Conservation (phyloP, 1,140 invertebrate genomes). For the Archivesica marissinica region DNA sequence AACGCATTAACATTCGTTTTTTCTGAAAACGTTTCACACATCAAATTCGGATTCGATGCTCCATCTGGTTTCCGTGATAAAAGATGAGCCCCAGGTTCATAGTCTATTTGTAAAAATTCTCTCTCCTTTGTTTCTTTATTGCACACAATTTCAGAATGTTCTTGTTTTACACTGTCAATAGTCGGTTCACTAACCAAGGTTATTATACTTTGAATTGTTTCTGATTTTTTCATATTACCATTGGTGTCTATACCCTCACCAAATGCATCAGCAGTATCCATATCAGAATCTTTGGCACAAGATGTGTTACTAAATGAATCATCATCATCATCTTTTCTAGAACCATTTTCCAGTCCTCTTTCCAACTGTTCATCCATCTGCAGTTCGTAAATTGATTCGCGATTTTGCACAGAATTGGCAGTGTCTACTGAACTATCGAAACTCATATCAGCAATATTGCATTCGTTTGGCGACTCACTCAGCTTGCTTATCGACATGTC, state of each 20-base stretch:
- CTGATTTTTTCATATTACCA: slow-evolving; percentile 61
- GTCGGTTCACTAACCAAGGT: slow-evolving; percentile 63
- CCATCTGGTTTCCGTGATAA: slow-evolving; percentile 91
- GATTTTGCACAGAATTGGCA: slow-evolving; percentile 61
- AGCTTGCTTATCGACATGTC: slow-evolving; percentile 32
- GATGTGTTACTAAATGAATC: slow-evolving; percentile 80
- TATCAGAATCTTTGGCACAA: slow-evolving; percentile 70
- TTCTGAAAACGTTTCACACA: slow-evolving; percentile 70
- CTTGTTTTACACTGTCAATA: neutral
- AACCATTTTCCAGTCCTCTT: slow-evolving; percentile 61
- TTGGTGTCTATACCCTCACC: slow-evolving; percentile 14
- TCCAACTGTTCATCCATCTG: slow-evolving; percentile 81
- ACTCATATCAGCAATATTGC: slow-evolving; percentile 73
- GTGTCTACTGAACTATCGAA: slow-evolving; percentile 78
- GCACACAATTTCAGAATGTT: slow-evolving; percentile 27
- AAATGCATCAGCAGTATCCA: slow-evolving; percentile 45
- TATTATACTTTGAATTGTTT: slow-evolving; percentile 70
- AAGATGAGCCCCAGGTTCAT: slow-evolving; percentile 65
- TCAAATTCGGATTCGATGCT: slow-evolving; percentile 94
- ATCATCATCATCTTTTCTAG: slow-evolving; percentile 73
- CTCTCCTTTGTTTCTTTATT: slow-evolving; percentile 12
- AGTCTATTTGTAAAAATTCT: slow-evolving; percentile 15
- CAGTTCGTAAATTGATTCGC: slow-evolving; percentile 82
- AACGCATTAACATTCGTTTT: slow-evolving; percentile 59
- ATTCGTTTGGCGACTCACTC: slow-evolving; percentile 37